phyloP scores from a whole-genome alignment of 2,113 vertebrate species.

The Blennius ocellaris region DNA sequence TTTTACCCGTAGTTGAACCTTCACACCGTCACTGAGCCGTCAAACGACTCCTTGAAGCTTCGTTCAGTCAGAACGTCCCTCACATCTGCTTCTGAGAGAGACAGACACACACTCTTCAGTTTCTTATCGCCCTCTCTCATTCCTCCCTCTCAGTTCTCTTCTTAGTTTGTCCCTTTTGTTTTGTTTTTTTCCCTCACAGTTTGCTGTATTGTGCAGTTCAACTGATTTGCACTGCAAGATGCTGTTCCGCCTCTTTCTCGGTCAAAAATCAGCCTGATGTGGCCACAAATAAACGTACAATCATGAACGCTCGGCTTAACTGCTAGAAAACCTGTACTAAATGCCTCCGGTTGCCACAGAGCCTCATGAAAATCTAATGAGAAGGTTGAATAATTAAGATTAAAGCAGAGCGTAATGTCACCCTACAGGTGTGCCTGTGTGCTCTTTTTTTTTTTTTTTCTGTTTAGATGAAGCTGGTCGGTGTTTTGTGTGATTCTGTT shows the following conservation, averaged over 20 bases:
- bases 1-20: too few relatives aligned
- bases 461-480: constrained; percentile 5
- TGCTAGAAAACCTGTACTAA: constrained; percentile 33
- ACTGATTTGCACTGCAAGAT: too few relatives aligned
- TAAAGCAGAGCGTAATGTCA: constrained; percentile 61
- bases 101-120: background rate
- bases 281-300: constrained; percentile 27
- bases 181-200: constrained; percentile 2
- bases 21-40: background rate
- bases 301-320: constrained; percentile 42
- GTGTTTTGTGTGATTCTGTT: background rate
- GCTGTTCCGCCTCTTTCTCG: too few relatives aligned
- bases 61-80: background rate
- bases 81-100: too few relatives aligned
- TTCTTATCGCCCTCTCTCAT: constrained; percentile 1
- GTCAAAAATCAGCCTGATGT: constrained; percentile 8
- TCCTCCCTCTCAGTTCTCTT: constrained; percentile 3
- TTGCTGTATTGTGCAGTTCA: constrained; percentile 5
- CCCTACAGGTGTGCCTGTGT: constrained; percentile 21
- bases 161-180: too few relatives aligned
- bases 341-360: constrained; percentile 38
- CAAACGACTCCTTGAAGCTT: background rate
- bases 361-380: constrained; percentile 70
- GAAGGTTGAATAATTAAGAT: constrained; percentile 77
- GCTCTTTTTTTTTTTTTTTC: background rate